Evolutionary conservation across 30 jellyfish, hydroid and myxozoan species (phyloP).

Genomic region (Hydractinia echinata): DNA sequence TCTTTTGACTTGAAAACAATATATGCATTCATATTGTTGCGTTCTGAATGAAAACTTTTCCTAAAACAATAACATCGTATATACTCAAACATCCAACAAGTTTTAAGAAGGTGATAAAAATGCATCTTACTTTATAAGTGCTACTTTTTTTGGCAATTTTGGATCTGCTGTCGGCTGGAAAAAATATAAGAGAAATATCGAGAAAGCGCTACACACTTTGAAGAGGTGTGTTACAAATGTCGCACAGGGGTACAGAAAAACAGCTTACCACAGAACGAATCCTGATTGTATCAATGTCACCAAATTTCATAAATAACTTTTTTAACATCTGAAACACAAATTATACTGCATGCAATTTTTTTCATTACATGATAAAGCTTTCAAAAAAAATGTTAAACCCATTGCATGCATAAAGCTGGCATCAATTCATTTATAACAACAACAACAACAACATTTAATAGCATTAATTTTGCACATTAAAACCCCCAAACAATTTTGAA

Average conservation of each 20-base stretch:
- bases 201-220: not conserved
- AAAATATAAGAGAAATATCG: not conserved
- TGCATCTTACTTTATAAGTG: conserved; percentile 22
- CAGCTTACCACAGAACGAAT: conserved; percentile 69
- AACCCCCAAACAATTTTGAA: not conserved
- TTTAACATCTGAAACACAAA: conserved; percentile 26
- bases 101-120: not conserved
- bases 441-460: too few species aligned
- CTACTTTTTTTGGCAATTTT: conserved; percentile 37
- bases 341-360: not conserved
- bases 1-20: conserved; percentile 57
- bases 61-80: not conserved
- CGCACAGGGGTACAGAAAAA: not conserved
- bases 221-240: not conserved
- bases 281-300: conserved; percentile 60
- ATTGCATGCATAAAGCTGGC: too few species aligned
- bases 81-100: too few species aligned
- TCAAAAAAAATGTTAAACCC: too few species aligned
- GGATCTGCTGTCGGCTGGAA: conserved; percentile 39
- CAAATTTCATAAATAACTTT: conserved; percentile 44
- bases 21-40: conserved; percentile 83
- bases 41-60: conserved; percentile 58
- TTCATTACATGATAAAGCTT: not conserved
- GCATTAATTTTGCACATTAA: not conserved
- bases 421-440: too few species aligned